Conservation (phyloP, 2,797 vertebrate species). For the Ibycter americanus region DNA sequence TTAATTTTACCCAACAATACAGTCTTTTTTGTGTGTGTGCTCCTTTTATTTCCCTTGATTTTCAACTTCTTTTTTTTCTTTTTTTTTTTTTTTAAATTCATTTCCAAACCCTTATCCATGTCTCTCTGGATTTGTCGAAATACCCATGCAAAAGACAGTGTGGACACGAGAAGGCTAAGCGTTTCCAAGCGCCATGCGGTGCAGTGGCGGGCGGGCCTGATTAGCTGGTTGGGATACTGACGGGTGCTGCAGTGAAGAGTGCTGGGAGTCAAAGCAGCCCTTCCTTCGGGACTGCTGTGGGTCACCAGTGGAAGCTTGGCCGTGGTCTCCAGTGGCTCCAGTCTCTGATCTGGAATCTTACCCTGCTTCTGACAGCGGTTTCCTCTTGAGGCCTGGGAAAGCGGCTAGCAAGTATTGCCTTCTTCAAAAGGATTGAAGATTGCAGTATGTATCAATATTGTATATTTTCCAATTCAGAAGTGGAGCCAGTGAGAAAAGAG, state of each 20-base stretch:
- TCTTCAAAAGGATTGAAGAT: not conserved
- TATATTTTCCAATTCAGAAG: not conserved
- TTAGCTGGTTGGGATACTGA: not conserved
- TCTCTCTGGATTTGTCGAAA: not conserved
- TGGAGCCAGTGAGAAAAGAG: not conserved
- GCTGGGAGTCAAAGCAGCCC: not conserved
- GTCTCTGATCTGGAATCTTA: not conserved
- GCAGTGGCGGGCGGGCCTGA: rapidly evolving
- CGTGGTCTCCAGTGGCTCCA: not conserved
- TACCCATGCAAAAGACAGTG: rapidly evolving
- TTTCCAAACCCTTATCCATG: not conserved
- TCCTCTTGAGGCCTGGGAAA: slow-evolving; percentile 5
- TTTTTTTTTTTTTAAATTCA: not conserved
- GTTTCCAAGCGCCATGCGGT: rapidly evolving
- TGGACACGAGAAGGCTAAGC: rapidly evolving
- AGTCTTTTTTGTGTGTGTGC: not conserved
- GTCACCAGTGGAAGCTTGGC: not conserved
- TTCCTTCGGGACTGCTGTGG: not conserved
- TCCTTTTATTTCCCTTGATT: not conserved
- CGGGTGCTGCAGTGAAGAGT: not conserved
- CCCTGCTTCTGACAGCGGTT: not conserved
- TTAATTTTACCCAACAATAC: not conserved
- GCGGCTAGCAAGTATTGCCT: not conserved
- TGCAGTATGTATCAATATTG: not conserved
- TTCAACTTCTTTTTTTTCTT: not conserved